Conservation (phyloP, 2,888 invertebrate genomes). For the Orthonevra nobilis region DNA sequence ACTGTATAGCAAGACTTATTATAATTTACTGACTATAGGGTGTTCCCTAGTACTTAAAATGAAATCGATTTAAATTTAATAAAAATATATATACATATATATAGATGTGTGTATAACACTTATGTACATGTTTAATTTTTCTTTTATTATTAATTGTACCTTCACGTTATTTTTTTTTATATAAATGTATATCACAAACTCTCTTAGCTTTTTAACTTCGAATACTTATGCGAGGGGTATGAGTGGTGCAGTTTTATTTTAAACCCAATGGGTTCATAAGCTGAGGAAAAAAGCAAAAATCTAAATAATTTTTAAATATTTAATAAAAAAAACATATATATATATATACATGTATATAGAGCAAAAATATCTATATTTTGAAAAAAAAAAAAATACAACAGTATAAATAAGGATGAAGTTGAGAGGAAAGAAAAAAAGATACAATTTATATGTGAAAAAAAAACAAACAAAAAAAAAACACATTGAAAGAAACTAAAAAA, state of each 20-base stretch:
- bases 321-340: conserved; percentile 70
- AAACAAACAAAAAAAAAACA: conserved; percentile 48
- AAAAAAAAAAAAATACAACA: conserved; percentile 63
- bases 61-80: no score
- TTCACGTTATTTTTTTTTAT: conserved; percentile 31
- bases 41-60: conserved; percentile 32
- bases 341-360: conserved; percentile 47
- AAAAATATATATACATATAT: no score
- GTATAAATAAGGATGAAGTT: conserved; percentile 47
- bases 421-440: conserved; percentile 47
- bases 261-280: conserved; percentile 80
- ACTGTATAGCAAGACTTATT: no score
- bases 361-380: conserved; percentile 70
- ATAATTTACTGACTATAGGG: conserved; percentile 8
- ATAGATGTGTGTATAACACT: conserved; percentile 41
- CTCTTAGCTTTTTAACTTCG: conserved; percentile 44
- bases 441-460: conserved; percentile 52
- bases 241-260: conserved; percentile 77
- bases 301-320: conserved; percentile 74
- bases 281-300: conserved; percentile 45
- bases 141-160: conserved; percentile 24
- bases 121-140: conserved; percentile 15
- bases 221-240: conserved; percentile 72
- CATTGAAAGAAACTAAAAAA: conserved; percentile 40
- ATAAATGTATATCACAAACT: conserved; percentile 30